Conservation (phyloP, 2,888 invertebrate genomes). For the Ethmia dodecea region DNA sequence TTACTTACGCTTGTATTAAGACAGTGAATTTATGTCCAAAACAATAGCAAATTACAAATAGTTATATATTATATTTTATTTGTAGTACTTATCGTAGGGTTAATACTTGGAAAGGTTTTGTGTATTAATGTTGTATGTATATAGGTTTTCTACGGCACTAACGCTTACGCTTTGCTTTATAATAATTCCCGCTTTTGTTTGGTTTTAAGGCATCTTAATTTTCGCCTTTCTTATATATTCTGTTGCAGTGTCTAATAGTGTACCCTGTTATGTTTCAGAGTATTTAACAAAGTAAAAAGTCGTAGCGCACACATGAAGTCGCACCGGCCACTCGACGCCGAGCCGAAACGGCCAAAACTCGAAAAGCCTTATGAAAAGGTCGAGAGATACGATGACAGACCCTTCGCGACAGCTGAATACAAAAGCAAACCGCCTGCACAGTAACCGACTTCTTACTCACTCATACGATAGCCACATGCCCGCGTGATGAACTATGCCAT, state of each 20-base stretch:
- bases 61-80: constrained; percentile 50
- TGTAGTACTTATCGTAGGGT: constrained; percentile 43
- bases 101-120: constrained; percentile 43
- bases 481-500: constrained; percentile 3
- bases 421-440: constrained; percentile 55
- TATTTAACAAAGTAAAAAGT: constrained; percentile 98
- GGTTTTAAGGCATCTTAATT: constrained; percentile 27
- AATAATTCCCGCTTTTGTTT: constrained; percentile 34
- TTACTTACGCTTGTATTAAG: constrained; percentile 31
- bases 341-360: constrained; percentile 82
- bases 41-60: constrained; percentile 35
- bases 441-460: constrained; percentile 46
- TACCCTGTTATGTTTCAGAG: constrained; percentile 83
- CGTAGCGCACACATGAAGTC: constrained; percentile 99
- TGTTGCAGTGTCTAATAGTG: constrained; percentile 64
- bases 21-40: constrained; percentile 55
- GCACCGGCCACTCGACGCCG: constrained; percentile 93
- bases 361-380: constrained; percentile 79
- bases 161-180: constrained; percentile 56
- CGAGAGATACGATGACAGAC: constrained; percentile 69
- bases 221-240: constrained; percentile 32
- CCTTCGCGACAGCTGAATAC: constrained; percentile 59
- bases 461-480: constrained; percentile 30
- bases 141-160: constrained; percentile 46
- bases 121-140: constrained; percentile 53